phyloP scores from a whole-genome alignment of 2,888 invertebrate genomes.

The Aquatica leii region DNA sequence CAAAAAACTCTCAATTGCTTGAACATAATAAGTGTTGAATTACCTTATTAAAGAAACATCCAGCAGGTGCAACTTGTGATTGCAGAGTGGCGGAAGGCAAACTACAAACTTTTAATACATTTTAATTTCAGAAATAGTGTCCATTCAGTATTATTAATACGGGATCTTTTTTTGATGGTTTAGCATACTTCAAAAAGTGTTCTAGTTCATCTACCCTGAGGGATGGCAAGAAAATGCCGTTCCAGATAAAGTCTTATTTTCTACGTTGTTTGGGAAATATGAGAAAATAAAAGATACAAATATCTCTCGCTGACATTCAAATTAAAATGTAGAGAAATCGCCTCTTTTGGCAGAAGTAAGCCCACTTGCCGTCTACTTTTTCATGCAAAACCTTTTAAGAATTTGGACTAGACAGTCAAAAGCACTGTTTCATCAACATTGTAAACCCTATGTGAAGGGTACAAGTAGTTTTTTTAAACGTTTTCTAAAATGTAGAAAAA shows the following conservation, averaged over 20 bases:
- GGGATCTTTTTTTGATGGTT: slow-evolving; percentile 42
- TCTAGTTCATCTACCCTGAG: slow-evolving; percentile 48
- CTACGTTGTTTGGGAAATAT: slow-evolving; percentile 45
- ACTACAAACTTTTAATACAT: slow-evolving; percentile 10
- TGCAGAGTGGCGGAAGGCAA: slow-evolving; percentile 49
- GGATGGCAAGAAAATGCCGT: slow-evolving; percentile 46
- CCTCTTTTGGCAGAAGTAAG: slow-evolving; percentile 46
- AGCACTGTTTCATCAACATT: slow-evolving; percentile 49
- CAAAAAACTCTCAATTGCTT: background rate
- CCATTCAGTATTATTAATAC: slow-evolving; percentile 51
- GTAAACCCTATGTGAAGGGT: slow-evolving; percentile 37
- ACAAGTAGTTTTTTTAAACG: slow-evolving; percentile 34
- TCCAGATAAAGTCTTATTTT: slow-evolving; percentile 47
- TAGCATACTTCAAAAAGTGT: slow-evolving; percentile 47
- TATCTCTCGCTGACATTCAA: slow-evolving; percentile 45
- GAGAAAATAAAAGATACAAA: slow-evolving; percentile 46
- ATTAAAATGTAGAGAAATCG: slow-evolving; percentile 44
- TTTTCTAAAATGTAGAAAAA: slow-evolving; percentile 20
- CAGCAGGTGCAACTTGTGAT: slow-evolving; percentile 46
- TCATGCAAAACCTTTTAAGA: slow-evolving; percentile 37
- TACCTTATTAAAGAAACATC: slow-evolving; percentile 6
- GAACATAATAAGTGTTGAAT: slow-evolving; percentile 4
- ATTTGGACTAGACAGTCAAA: slow-evolving; percentile 41
- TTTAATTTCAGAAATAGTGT: no score
- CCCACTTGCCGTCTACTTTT: slow-evolving; percentile 44